Evolutionary conservation across 1,140 invertebrate species (phyloP).

Genomic region (Pseudomyrmex flavicornis): DNA sequence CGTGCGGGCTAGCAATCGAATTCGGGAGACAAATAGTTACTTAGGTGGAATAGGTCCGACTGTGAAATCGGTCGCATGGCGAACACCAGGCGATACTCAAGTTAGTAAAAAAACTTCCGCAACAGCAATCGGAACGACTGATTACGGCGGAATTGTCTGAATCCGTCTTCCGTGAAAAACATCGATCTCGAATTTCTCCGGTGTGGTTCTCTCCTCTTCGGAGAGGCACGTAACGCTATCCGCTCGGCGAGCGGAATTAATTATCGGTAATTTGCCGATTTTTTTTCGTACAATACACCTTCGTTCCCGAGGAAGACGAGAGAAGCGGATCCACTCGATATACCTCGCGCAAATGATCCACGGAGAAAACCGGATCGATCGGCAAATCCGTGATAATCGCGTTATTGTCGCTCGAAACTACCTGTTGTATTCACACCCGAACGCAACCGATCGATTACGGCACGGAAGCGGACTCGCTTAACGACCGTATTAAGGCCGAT

Average conservation of each 20-base stretch:
- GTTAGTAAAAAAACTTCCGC: conserved; percentile 15
- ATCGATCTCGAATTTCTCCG: not conserved
- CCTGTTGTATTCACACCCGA: conserved; percentile 61
- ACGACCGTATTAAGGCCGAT: conserved; percentile 12
- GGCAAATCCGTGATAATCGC: conserved; percentile 48
- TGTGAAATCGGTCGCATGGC: not conserved
- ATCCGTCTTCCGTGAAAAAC: conserved; percentile 29
- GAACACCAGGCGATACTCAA: not conserved
- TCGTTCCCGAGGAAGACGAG: not conserved
- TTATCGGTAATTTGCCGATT: conserved; percentile 2
- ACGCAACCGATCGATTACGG: conserved; percentile 26
- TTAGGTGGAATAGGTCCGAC: conserved; percentile 18
- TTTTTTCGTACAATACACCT: not conserved
- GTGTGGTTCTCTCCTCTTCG: not conserved
- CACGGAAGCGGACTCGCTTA: conserved; percentile 21
- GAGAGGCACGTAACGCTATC: not conserved
- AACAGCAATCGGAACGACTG: not conserved
- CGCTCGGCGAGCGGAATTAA: not conserved
- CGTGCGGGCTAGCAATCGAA: not conserved
- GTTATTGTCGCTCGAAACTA: conserved; percentile 62
- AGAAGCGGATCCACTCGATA: not conserved
- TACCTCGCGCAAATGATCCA: conserved; percentile 13
- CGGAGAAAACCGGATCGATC: not conserved
- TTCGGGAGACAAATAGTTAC: conserved; percentile 32
- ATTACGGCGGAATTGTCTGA: conserved; percentile 31